Evolutionary conservation across 1,140 invertebrate species (phyloP).

Genomic region (Solenopsis fugax): DNA sequence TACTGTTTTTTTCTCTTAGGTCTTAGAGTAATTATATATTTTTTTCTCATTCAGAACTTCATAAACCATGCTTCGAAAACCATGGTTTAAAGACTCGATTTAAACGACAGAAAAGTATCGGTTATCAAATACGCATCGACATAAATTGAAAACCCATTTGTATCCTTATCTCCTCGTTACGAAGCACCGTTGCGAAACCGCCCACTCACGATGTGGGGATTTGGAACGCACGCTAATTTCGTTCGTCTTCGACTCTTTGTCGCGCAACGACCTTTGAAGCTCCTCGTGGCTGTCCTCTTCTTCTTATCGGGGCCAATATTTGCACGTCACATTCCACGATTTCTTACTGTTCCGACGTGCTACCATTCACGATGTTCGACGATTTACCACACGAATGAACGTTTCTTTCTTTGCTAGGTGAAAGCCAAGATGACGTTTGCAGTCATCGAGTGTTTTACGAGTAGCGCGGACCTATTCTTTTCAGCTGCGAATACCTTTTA

Average conservation of each 20-base stretch:
- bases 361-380: constrained; percentile 48
- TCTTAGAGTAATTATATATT: not conserved
- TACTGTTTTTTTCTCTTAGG: not conserved
- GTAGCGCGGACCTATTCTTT: not conserved
- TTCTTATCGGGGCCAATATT: constrained; percentile 63
- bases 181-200: constrained; percentile 42
- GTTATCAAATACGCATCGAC: not conserved
- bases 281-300: not conserved
- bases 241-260: constrained; percentile 2
- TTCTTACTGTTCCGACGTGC: constrained; percentile 42
- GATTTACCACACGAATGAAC: not conserved
- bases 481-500: not conserved
- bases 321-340: constrained; percentile 47
- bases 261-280: constrained; percentile 5
- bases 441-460: constrained; percentile 7
- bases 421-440: constrained; percentile 21
- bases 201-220: constrained; percentile 36
- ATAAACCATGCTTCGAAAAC: not conserved
- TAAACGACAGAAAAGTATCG: not conserved
- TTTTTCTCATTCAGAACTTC: not conserved
- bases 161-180: not conserved
- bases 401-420: constrained; percentile 25
- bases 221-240: constrained; percentile 53
- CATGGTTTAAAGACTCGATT: not conserved
- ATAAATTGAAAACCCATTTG: constrained; percentile 22